Base-by-base conservation (phyloP, 2,797 vertebrate genomes). In the Distichodus sexfasciatus region DNA sequence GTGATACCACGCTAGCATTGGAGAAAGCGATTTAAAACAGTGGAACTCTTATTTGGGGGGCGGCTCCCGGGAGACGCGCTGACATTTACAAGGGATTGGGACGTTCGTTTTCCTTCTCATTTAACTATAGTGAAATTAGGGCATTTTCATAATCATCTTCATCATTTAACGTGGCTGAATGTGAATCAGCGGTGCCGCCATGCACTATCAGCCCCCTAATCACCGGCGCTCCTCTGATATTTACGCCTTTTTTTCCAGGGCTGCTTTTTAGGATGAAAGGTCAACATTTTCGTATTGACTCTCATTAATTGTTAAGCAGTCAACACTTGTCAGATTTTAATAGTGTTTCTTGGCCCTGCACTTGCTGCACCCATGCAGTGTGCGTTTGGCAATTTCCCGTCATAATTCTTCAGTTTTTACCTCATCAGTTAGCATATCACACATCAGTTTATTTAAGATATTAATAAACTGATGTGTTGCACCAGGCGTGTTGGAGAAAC, bases 91-190 rank as follows among this genome's bases (percentile, higher is more conserved):
- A n/a, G 48, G 55, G 62, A 46, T 61, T 28, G 15, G 46, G 54
- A 60, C 23, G 28, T 63, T 72, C 70, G 17, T 55, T 72, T 54
- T 50, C 71, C 38, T 61, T 59, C 28, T 26, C 29, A 11, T 50
- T 60, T 60, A 72, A 66, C 62, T 66, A 40, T 53, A 54, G 63
- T 63, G 29, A 72, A 72, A 72, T 72, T 72, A 66, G 63, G 55
- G 28, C 54, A 44, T 72, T 72, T 72, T 72, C 47, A 54, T 72
- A 66, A 72, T 66, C 58, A 72, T 31, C 36, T 43, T 36, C 63
- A 66, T 66, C 46, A 72, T 72, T 72, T 72, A 53, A 66, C 29
- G 62, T 65, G 28, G 63, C 55, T 17, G 46, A 53, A 6, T 66
- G 55, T 60, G 63, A 72, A 54, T 66, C 55, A 72, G 66, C 58